Conservation (phyloP, 2,797 vertebrate species). For the Ctenopoma kingsleyae region DNA sequence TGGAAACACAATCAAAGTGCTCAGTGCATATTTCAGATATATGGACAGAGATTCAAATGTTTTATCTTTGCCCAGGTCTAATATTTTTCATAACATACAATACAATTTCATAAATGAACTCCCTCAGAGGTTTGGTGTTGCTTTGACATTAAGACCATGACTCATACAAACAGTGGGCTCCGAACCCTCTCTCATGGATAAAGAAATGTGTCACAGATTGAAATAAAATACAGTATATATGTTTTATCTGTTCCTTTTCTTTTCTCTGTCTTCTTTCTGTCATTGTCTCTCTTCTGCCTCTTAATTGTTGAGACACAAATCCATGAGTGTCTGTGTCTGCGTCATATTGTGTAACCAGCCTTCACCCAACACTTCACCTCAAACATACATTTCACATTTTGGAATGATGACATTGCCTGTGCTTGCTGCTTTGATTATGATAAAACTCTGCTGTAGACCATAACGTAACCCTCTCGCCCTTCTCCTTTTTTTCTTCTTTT, state of each 20-base stretch:
- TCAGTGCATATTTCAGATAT: constrained; percentile 16
- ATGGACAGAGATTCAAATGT: constrained; percentile 19
- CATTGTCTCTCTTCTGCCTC: constrained; percentile 65
- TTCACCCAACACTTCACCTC: constrained; percentile 78
- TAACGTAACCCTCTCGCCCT: constrained; percentile 60
- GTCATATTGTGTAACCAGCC: constrained; percentile 68
- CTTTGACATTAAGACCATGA: constrained; percentile 77
- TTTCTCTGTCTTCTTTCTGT: constrained; percentile 59
- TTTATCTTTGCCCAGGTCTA: constrained; percentile 28
- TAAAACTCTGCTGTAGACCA: constrained; percentile 42
- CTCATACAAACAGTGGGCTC: constrained; percentile 68
- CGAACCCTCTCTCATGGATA: constrained; percentile 80
- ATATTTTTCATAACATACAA: constrained; percentile 34
- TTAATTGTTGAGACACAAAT: constrained; percentile 78
- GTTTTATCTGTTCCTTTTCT: constrained; percentile 52
- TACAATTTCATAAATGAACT: constrained; percentile 61
- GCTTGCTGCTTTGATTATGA: constrained; percentile 76
- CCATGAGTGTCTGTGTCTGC: constrained; percentile 81
- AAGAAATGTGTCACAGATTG: constrained; percentile 73
- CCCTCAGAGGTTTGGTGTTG: constrained; percentile 74
- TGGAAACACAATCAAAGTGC: constrained; percentile 27
- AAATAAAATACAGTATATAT: constrained; percentile 69
- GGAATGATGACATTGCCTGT: constrained; percentile 83
- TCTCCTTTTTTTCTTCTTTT: constrained; percentile 26
- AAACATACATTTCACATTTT: constrained; percentile 82